These are phyloP conservation scores for Neuroterus valhalla DNA, from an alignment of 1,140 invertebrate species.

Conservation along the genomic window DNA sequence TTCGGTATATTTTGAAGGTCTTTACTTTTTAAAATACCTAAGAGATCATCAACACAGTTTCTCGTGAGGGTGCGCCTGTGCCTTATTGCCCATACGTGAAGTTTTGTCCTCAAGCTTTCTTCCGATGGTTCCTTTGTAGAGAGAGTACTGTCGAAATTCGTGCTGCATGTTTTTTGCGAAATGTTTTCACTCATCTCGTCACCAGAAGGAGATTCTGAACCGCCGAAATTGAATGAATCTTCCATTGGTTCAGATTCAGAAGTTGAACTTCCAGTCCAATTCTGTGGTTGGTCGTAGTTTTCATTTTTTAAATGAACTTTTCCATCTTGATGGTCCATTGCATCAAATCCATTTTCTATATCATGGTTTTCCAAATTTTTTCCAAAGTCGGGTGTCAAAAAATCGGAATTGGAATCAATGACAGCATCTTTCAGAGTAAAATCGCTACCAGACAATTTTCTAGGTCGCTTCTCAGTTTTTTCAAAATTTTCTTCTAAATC, in stretches of 20 bases:
- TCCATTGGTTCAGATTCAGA: no score
- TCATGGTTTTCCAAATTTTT: no score
- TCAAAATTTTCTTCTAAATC: not conserved
- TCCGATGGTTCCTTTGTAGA: not conserved
- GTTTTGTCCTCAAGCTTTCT: not conserved
- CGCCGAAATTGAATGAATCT: no score
- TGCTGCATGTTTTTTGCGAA: not conserved
- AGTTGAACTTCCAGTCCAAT: no score
- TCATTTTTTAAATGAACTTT: no score
- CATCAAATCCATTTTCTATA: no score
- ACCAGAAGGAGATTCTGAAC: no score
- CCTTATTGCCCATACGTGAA: not conserved
- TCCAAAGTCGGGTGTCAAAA: no score
- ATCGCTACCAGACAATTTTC: not conserved
- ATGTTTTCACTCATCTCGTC: not conserved
- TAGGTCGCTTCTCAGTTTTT: not conserved
- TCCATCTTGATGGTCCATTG: no score
- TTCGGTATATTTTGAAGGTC: not conserved
- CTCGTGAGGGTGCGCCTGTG: slow-evolving; percentile 18
- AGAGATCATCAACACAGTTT: slow-evolving; percentile 31
- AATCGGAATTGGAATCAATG: no score
- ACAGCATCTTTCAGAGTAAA: not conserved
- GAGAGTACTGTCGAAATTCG: not conserved
- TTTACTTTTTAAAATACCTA: slow-evolving; percentile 28
- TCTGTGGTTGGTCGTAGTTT: no score